Conservation (phyloP, 2,113 vertebrate species). For the Calyptomena viridis region DNA sequence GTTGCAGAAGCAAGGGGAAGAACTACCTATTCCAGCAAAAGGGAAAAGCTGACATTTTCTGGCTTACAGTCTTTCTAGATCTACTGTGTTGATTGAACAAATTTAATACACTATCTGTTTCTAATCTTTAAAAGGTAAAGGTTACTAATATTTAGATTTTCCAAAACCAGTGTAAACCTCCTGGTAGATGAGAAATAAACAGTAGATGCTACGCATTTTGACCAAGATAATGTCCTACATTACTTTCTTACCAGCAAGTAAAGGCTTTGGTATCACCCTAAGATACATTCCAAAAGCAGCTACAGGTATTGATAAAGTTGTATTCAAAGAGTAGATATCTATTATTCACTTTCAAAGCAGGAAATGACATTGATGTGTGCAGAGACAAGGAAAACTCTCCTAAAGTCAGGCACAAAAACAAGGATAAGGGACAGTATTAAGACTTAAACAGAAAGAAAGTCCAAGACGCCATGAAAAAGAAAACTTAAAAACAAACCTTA, state of each 20-base stretch:
- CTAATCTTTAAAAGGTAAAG: not conserved
- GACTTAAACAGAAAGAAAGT: not conserved
- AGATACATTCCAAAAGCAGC: not conserved
- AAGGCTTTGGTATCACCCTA: not conserved
- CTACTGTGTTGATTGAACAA: not conserved
- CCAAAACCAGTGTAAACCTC: not conserved
- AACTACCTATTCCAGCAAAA: not conserved
- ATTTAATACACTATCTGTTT: not conserved
- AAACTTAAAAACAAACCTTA: not conserved
- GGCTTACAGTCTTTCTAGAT: not conserved
- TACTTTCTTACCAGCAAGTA: not conserved
- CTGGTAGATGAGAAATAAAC: not conserved
- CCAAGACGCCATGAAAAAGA: not conserved
- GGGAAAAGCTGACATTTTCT: not conserved
- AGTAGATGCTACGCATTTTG: not conserved
- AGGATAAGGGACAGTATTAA: not conserved
- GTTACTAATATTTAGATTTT: not conserved
- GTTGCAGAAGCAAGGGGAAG: not conserved
- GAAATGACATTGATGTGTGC: not conserved
- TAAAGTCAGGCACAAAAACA: not conserved
- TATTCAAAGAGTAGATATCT: not conserved
- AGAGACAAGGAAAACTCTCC: not conserved
- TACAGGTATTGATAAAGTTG: not conserved
- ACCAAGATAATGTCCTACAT: not conserved
- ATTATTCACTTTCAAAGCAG: not conserved